These are phyloP conservation scores for Xylocampa areola DNA, from an alignment of 2,888 invertebrate species.

Conservation along the genomic window DNA sequence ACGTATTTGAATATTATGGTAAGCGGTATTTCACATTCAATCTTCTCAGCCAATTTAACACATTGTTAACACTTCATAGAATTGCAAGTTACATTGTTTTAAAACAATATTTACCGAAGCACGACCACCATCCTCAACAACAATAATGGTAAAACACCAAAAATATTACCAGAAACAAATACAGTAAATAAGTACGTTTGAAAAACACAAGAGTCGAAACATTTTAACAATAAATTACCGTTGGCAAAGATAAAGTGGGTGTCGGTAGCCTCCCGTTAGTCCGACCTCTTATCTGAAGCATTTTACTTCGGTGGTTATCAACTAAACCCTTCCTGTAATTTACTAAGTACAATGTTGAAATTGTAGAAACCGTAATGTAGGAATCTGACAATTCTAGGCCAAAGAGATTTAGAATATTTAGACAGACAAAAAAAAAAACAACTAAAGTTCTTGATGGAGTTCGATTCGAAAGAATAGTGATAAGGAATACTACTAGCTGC, in stretches of 20 bases:
- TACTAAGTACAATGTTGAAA: constrained; percentile 34
- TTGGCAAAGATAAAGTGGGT: constrained; percentile 62
- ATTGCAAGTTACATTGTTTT: not conserved
- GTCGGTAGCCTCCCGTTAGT: constrained; percentile 65
- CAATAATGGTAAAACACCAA: constrained; percentile 12
- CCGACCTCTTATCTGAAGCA: constrained; percentile 67
- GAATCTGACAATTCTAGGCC: not conserved
- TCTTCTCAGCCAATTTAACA: constrained; percentile 7
- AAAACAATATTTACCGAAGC: constrained; percentile 13
- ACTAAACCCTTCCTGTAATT: constrained; percentile 52
- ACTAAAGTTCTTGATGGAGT: no score
- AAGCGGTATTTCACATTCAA: constrained; percentile 3
- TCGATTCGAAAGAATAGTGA: no score
- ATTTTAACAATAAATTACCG: constrained; percentile 67
- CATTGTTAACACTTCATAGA: constrained; percentile 5
- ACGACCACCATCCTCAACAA: constrained; percentile 15
- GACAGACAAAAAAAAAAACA: no score
- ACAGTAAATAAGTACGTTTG: constrained; percentile 15
- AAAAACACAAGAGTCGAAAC: constrained; percentile 57
- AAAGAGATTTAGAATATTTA: constrained; percentile 1
- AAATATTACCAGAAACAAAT: constrained; percentile 23
- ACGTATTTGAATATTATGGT: constrained; percentile 4
- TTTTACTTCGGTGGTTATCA: constrained; percentile 60
- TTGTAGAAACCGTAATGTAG: constrained; percentile 12
- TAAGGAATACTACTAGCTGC: no score